These are phyloP conservation scores for Netelia melanura DNA, from an alignment of 2,888 invertebrate genomes.

Conservation along the genomic window DNA sequence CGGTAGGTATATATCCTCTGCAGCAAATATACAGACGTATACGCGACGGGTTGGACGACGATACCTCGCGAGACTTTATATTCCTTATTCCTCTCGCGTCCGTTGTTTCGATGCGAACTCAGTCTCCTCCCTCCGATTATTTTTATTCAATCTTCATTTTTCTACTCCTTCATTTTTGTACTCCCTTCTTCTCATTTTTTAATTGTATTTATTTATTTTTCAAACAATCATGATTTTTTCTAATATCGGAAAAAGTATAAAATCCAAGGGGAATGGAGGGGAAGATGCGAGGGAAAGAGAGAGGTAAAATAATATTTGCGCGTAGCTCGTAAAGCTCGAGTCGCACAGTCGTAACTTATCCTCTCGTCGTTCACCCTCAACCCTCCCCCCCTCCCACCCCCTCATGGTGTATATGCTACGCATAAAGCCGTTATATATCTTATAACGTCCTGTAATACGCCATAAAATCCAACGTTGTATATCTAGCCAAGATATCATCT, in stretches of 20 bases:
- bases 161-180: slow-evolving; percentile 42
- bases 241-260: background rate
- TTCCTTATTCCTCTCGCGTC: slow-evolving; percentile 65
- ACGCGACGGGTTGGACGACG: slow-evolving; percentile 48
- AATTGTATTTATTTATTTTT: background rate
- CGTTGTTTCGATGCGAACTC: slow-evolving; percentile 56
- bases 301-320: slow-evolving; percentile 75
- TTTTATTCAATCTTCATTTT: background rate
- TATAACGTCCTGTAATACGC: slow-evolving; percentile 81
- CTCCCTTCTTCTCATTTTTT: background rate
- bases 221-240: background rate
- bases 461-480: slow-evolving; percentile 81
- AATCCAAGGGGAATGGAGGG: background rate
- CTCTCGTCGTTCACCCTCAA: slow-evolving; percentile 54
- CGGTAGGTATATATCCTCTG: slow-evolving; percentile 61
- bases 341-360: slow-evolving; percentile 77
- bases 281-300: slow-evolving; percentile 14
- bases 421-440: slow-evolving; percentile 81
- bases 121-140: slow-evolving; percentile 2
- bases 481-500: slow-evolving; percentile 82
- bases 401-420: slow-evolving; percentile 69
- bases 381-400: slow-evolving; percentile 26
- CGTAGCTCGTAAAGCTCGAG: slow-evolving; percentile 76
- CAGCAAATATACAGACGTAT: slow-evolving; percentile 48
- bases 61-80: slow-evolving; percentile 26